A percentile compares a stretch with the other conserved stretches of the same genome.
These are phyloP conservation scores for Drosophila guanche DNA, from an alignment of 1,140 invertebrate genomes.

Conservation along the genomic window DNA sequence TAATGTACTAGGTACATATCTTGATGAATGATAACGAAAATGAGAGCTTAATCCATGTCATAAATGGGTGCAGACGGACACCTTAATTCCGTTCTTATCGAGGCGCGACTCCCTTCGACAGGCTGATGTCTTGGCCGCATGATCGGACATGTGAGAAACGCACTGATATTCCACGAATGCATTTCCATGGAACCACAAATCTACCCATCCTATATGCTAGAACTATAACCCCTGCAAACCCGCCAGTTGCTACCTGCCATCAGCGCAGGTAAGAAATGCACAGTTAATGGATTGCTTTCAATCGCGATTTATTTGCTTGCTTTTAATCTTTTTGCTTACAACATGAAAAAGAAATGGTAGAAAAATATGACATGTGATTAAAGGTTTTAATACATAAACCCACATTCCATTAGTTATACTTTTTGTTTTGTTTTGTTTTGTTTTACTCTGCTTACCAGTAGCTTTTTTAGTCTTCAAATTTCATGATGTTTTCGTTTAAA, in stretches of 20 bases:
- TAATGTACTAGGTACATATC: neutral
- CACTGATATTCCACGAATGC: neutral
- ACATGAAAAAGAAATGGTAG: conserved; percentile 80
- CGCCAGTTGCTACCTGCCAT: conserved; percentile 53
- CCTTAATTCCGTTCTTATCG: conserved; percentile 28
- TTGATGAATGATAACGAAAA: conserved; percentile 36
- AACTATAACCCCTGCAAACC: neutral
- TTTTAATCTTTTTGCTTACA: conserved; percentile 60
- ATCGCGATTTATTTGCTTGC: conserved; percentile 38
- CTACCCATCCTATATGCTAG: neutral
- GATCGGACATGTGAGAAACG: conserved; percentile 1
- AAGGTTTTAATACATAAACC: conserved; percentile 60
- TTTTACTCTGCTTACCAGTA: too few relatives aligned
- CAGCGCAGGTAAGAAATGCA: conserved; percentile 32
- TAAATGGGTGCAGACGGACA: conserved; percentile 25
- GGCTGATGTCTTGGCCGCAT: conserved; percentile 16
- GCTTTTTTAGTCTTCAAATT: conserved; percentile 63
- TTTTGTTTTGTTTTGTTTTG: conserved; percentile 3
- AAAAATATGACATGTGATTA: conserved; percentile 75
- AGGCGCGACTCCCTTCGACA: neutral
- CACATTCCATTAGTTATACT: conserved; percentile 53
- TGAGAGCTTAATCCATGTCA: conserved; percentile 14
- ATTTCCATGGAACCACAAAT: conserved; percentile 28
- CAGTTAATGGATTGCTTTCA: conserved; percentile 33
- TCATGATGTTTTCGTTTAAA: conserved; percentile 35